Percentiles rank a stretch among this genome's conserved stretches.
phyloP scores from a whole-genome alignment of 2,113 vertebrate genomes.

The Carlito syrichta region DNA sequence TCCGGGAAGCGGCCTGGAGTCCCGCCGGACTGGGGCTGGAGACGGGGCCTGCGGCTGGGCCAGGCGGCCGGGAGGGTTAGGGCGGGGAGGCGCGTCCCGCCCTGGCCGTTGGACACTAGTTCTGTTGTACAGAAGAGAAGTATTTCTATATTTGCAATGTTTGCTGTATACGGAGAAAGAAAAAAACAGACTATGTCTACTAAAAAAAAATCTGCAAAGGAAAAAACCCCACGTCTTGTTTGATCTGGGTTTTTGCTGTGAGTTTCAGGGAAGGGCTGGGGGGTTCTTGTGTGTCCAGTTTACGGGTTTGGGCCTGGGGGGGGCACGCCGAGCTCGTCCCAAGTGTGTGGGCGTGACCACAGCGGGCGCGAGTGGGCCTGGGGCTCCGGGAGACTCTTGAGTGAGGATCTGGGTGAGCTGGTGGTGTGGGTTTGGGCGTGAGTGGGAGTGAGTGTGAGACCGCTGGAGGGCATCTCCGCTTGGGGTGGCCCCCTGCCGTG shows the following conservation, averaged over 20 bases:
- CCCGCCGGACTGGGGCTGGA: conserved; percentile 31
- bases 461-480: not conserved
- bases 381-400: not conserved
- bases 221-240: conserved; percentile 80
- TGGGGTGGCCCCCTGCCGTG: not conserved
- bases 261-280: conserved; percentile 79
- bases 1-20: conserved; percentile 56
- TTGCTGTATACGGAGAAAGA: conserved; percentile 91
- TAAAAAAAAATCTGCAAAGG: conserved; percentile 79
- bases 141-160: conserved; percentile 97
- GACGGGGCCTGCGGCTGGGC: conserved; percentile 59
- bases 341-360: too few species aligned
- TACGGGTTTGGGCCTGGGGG: not conserved
- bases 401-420: not conserved
- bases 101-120: conserved; percentile 74
- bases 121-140: conserved; percentile 93
- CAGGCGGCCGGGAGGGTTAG: not conserved
- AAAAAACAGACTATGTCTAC: conserved; percentile 81
- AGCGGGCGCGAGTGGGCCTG: fast-evolving
- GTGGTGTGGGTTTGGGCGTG: not conserved
- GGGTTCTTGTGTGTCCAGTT: conserved; percentile 58
- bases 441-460: not conserved
- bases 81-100: not conserved
- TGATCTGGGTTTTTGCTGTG: conserved; percentile 88
- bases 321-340: not conserved